Base-by-base conservation (phyloP, 2,888 invertebrate genomes). In the Drosophila rellima region DNA sequence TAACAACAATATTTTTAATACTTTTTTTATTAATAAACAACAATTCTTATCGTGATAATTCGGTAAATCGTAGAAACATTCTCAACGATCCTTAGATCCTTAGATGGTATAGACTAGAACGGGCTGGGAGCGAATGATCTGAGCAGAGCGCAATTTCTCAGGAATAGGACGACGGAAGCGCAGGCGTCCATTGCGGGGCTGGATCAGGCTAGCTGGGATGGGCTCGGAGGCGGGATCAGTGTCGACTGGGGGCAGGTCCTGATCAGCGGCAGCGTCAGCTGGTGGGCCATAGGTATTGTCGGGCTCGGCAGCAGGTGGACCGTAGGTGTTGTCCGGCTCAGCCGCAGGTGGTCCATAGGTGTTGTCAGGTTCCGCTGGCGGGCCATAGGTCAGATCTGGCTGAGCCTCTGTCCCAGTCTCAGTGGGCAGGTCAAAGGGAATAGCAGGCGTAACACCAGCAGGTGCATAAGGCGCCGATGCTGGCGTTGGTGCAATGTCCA, bases 401-500 rank as follows among this genome's bases (percentile, higher is more conserved):
- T 80, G 84, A 4, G 80, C 78, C 29, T 90, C 89, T 1, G 87
- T 89, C 69, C 90, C 88, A 3, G 90, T 88, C 17, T 75, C 74
- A n/a, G 73, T 78, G 29, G 90, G 90, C 54, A 91, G 64, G 42
- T 91, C 89, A 45, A 91, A 91, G 0, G 90, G 80, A 10, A 90
- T 70, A 37, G 82, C 80, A 0, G 90, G 90, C 1, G 90, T 91
- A 0, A 91, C 88, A 44, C 91, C 90, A 6, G 90, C 89, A 6
- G 91, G 57, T 0, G 91, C 83, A 73, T 90, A 90, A 4, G 91
- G 90, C 10, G 89, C 87, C 7, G 82, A 37, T 2, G 78, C 74
- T 3, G 73, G 66, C 4, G 78, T 76, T 3, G 82, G 75, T 0
- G 77, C 72, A 20, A 68, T 56, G 15, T 76, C 74, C 15, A 56